Evolutionary conservation across 1,140 invertebrate species (phyloP).

Genomic region (Acromyrmex echinatior): DNA sequence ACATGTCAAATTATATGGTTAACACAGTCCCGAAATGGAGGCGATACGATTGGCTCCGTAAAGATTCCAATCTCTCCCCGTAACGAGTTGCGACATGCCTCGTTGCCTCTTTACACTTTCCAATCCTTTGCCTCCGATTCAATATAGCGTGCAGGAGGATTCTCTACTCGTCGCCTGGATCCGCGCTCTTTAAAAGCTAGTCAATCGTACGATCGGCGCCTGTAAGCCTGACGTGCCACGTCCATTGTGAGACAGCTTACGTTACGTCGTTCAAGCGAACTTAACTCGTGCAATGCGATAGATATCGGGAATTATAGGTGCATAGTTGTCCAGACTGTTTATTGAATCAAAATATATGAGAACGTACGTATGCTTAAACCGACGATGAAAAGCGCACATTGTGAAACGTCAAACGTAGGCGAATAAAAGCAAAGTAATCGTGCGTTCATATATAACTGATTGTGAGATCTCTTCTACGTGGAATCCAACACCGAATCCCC

Average conservation of each 20-base stretch:
- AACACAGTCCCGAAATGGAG: conserved; percentile 47
- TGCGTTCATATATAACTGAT: background rate
- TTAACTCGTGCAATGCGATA: conserved; percentile 31
- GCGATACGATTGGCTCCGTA: conserved; percentile 57
- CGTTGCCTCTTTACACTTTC: conserved; percentile 69
- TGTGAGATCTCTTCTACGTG: background rate
- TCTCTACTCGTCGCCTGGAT: conserved; percentile 22
- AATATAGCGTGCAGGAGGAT: conserved; percentile 28
- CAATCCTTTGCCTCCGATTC: conserved; percentile 67
- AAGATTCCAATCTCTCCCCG: conserved; percentile 75
- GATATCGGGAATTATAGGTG: conserved; percentile 41
- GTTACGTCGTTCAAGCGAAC: conserved; percentile 19
- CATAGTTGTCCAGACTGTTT: background rate
- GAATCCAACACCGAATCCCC: conserved; percentile 18
- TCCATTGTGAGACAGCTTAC: conserved; percentile 19
- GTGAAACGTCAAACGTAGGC: background rate
- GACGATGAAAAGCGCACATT: background rate
- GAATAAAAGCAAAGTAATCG: conserved; percentile 15
- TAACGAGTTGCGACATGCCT: conserved; percentile 74
- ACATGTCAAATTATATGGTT: conserved; percentile 68
- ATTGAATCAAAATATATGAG: conserved; percentile 8
- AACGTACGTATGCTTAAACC: background rate
- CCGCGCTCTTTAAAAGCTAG: conserved; percentile 62
- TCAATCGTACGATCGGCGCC: conserved; percentile 72
- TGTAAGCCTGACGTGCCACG: background rate